Base-by-base conservation (phyloP, 1,140 invertebrate species). In the Copidosoma floridanum region DNA sequence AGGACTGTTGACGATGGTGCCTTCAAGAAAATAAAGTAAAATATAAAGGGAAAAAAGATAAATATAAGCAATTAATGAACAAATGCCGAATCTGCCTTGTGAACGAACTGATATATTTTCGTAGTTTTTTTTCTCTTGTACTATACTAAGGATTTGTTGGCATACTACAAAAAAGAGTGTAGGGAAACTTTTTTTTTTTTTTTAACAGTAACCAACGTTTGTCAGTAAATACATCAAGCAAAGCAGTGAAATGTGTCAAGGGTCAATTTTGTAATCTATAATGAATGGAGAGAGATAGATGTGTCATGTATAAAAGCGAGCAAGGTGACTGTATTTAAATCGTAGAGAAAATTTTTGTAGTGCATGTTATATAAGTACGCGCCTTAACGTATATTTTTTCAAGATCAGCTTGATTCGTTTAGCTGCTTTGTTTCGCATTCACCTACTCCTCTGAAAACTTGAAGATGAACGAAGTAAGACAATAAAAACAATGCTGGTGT, bases 21-120 rank as follows among this genome's bases (percentile, higher is more conserved):
- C 24, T 50, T 8, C 20, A 43, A 27, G 7, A 11, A 26, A 54
- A 43, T 32, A 29, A 41, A 27, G n/a, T n/a, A n/a, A n/a, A n/a
- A n/a, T n/a, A n/a, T n/a, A n/a, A n/a, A n/a, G n/a, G n/a, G n/a
- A n/a, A n/a, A n/a, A n/a, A n/a, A n/a, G n/a, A n/a, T n/a, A n/a
- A n/a, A n/a, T n/a, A n/a, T n/a, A n/a, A n/a, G n/a, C n/a, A n/a
- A 40, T 48, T 61, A 50, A 55, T 37, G 59, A 61, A 61, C 59
- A 61, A 61, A 61, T 2, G 16, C 37, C 59, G 35, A 50, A 55
- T 51, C 59, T 61, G 59, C 54, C 54, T 51, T 62, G 50, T n/a
- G n/a, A 43, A 41, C 37, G 16, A 57, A 57, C 29, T 52, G 23
- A 51, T n/a, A n/a, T n/a, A 51, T 41, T 56, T 51, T 56, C 38